These are phyloP conservation scores for Spheniscus humboldti DNA, from an alignment of 2,797 vertebrate species.

Conservation along the genomic window DNA sequence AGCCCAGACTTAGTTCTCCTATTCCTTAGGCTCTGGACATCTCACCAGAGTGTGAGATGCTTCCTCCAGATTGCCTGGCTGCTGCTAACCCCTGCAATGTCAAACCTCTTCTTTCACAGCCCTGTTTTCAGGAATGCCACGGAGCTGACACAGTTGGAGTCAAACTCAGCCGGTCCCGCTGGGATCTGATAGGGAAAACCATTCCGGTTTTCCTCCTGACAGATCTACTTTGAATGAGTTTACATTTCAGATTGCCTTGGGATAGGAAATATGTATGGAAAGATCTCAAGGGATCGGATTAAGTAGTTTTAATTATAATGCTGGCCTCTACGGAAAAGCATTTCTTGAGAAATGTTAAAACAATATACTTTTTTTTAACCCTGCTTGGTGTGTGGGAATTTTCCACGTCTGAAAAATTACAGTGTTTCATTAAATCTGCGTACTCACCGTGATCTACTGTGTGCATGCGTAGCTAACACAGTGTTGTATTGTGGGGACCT, in stretches of 20 bases:
- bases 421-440: neutral
- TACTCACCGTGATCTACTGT: neutral
- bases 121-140: neutral
- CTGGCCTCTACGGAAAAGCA: neutral
- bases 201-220: conserved; percentile 40
- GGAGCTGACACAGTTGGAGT: neutral
- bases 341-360: neutral
- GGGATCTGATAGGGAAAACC: conserved; percentile 2
- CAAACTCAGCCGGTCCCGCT: neutral
- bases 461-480: rapidly evolving
- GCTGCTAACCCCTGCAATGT: neutral
- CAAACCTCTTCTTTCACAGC: neutral
- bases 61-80: neutral
- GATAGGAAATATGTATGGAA: conserved; percentile 23
- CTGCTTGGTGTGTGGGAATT: neutral
- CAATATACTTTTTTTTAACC: neutral
- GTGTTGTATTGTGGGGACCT: neutral
- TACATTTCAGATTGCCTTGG: conserved; percentile 33
- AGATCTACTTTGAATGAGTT: conserved; percentile 26
- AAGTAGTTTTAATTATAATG: conserved; percentile 37
- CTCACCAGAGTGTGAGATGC: neutral
- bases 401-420: neutral
- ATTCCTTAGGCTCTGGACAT: neutral
- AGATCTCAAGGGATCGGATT: conserved; percentile 26
- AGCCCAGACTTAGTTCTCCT: neutral